A percentile compares a stretch with the other conserved stretches of the same genome.
Evolutionary conservation across 2,113 vertebrate species (phyloP).

Genomic region (Stomatorhinus ivindoensis): DNA sequence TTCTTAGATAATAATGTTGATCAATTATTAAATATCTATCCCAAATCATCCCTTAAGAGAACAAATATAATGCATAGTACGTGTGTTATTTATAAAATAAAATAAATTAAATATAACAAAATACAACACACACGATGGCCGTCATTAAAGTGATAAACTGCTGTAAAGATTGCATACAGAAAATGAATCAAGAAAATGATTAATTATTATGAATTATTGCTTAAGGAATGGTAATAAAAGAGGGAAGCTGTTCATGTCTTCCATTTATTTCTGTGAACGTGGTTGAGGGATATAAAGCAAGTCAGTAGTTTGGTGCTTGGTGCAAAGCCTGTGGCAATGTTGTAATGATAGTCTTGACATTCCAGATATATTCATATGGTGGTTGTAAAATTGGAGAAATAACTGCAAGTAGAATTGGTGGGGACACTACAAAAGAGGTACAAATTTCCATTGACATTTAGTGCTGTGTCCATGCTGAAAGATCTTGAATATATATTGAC

Average conservation of each 20-base stretch:
- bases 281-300: conserved; percentile 53
- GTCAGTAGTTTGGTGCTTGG: conserved; percentile 44
- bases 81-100: neutral
- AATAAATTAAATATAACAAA: neutral
- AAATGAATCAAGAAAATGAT: conserved; percentile 61
- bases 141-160: conserved; percentile 56
- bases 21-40: neutral
- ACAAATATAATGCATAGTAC: neutral
- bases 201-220: conserved; percentile 70
- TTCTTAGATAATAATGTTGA: neutral
- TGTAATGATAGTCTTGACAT: conserved; percentile 59
- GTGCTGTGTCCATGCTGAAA: conserved; percentile 48
- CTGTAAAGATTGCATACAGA: conserved; percentile 58
- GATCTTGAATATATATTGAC: conserved; percentile 62
- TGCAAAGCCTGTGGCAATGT: conserved; percentile 50
- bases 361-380: conserved; percentile 53
- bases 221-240: conserved; percentile 52
- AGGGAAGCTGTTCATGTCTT: conserved; percentile 34
- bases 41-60: neutral
- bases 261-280: conserved; percentile 40
- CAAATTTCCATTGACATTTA: conserved; percentile 58
- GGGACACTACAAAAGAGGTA: conserved; percentile 53
- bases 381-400: conserved; percentile 51
- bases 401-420: conserved; percentile 40
- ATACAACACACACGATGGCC: conserved; percentile 35